phyloP scores from a whole-genome alignment of 2,888 invertebrate genomes.

The Cephus spinipes region DNA sequence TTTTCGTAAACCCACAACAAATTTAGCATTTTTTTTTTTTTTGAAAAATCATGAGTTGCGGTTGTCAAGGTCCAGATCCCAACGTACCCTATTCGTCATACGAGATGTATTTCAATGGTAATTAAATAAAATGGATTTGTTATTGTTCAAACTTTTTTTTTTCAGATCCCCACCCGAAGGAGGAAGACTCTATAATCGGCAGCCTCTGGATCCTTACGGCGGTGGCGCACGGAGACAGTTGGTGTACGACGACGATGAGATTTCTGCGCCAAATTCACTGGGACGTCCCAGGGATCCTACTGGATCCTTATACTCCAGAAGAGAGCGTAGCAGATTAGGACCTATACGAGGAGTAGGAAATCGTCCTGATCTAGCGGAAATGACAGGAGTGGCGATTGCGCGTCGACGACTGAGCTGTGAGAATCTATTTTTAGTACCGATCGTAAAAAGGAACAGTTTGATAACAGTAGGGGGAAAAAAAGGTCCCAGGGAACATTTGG shows the following conservation, averaged over 20 bases:
- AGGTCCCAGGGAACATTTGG: not conserved
- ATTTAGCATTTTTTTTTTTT: not conserved
- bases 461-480: not conserved
- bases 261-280: not conserved
- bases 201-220: not conserved
- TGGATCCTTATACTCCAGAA: not conserved
- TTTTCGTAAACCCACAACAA: not conserved
- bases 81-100: not conserved
- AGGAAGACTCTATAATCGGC: not conserved
- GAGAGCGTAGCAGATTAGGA: not conserved
- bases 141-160: not conserved
- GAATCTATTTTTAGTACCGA: not conserved
- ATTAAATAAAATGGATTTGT: not conserved
- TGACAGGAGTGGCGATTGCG: slow-evolving; percentile 38
- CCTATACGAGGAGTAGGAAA: not conserved
- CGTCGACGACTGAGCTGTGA: slow-evolving; percentile 38
- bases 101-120: not conserved
- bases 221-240: not conserved
- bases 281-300: not conserved
- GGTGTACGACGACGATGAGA: not conserved
- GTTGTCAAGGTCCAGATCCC: not conserved
- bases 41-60: not conserved
- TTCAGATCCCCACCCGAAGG: slow-evolving; percentile 8
- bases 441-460: not conserved
- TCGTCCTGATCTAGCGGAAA: slow-evolving; percentile 19